phyloP scores from a whole-genome alignment of 1,140 invertebrate genomes.

The Carcinoscorpius rotundicauda region DNA sequence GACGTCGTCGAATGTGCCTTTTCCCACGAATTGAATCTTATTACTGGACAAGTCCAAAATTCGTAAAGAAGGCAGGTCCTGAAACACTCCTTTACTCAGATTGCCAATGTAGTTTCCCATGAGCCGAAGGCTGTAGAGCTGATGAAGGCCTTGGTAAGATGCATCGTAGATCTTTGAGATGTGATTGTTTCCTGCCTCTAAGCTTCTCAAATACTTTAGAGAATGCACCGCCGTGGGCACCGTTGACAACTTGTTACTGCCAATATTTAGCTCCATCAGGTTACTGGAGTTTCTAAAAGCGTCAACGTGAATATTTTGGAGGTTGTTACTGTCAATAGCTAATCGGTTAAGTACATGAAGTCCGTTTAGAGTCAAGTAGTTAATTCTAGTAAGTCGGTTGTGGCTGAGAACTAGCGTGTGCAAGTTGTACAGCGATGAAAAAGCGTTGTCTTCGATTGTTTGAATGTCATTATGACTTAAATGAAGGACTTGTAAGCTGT shows the following conservation, averaged over 20 bases:
- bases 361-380: slow-evolving; percentile 61
- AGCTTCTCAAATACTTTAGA: slow-evolving; percentile 56
- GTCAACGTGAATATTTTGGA: slow-evolving; percentile 59
- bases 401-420: slow-evolving; percentile 64
- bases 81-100: slow-evolving; percentile 63
- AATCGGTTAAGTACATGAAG: slow-evolving; percentile 61
- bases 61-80: slow-evolving; percentile 64
- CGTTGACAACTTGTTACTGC: slow-evolving; percentile 57
- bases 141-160: slow-evolving; percentile 64
- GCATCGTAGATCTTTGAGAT: slow-evolving; percentile 60
- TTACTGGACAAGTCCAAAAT: slow-evolving; percentile 81
- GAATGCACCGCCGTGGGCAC: slow-evolving; percentile 61
- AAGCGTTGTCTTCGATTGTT: slow-evolving; percentile 61
- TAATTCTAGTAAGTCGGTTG: slow-evolving; percentile 60
- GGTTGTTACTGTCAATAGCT: slow-evolving; percentile 62
- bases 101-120: slow-evolving; percentile 80
- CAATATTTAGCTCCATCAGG: slow-evolving; percentile 68
- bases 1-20: slow-evolving; percentile 65
- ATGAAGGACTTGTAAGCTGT: slow-evolving; percentile 67
- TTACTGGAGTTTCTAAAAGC: slow-evolving; percentile 66
- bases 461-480: slow-evolving; percentile 64
- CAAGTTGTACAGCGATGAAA: slow-evolving; percentile 67
- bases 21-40: slow-evolving; percentile 61
- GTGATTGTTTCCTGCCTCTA: slow-evolving; percentile 68
- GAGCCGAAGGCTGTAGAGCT: slow-evolving; percentile 63